These are phyloP conservation scores for Macropis europaea DNA, from an alignment of 2,888 invertebrate genomes.

Conservation along the genomic window DNA sequence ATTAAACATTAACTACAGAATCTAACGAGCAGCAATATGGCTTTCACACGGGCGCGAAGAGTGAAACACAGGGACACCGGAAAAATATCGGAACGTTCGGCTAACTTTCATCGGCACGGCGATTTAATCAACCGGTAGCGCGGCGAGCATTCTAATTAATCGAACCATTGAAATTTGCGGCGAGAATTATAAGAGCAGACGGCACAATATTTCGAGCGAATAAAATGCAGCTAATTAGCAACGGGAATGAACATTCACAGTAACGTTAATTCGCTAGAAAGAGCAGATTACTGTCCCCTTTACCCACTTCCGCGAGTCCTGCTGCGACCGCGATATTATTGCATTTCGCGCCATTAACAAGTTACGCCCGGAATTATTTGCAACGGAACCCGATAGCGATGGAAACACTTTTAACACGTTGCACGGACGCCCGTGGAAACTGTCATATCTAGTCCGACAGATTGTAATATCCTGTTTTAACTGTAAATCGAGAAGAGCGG, in stretches of 20 bases:
- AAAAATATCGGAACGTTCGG: no score
- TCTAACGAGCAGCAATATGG: no score
- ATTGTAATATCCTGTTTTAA: no score
- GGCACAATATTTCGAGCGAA: neutral
- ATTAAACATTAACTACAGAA: no score
- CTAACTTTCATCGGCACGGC: neutral
- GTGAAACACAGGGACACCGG: no score
- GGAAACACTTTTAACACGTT: no score
- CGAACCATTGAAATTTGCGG: neutral
- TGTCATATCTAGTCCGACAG: no score
- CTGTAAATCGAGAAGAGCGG: no score
- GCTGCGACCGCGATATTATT: neutral
- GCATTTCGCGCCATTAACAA: conserved; percentile 2
- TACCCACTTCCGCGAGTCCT: neutral
- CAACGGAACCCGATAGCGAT: no score
- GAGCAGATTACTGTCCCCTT: conserved; percentile 1
- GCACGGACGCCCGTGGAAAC: no score
- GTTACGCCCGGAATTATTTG: neutral
- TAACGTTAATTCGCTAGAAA: conserved; percentile 4
- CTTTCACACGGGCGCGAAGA: no score
- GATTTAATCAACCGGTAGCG: neutral
- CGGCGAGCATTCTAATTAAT: neutral
- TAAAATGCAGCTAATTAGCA: conserved; percentile 19
- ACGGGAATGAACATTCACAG: neutral
- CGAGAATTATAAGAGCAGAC: neutral